A percentile compares a stretch with the other conserved stretches of the same genome.
phyloP scores from a whole-genome alignment of 30 jellyfish, hydroid and myxozoan species.

The Turritopsis rubra region DNA sequence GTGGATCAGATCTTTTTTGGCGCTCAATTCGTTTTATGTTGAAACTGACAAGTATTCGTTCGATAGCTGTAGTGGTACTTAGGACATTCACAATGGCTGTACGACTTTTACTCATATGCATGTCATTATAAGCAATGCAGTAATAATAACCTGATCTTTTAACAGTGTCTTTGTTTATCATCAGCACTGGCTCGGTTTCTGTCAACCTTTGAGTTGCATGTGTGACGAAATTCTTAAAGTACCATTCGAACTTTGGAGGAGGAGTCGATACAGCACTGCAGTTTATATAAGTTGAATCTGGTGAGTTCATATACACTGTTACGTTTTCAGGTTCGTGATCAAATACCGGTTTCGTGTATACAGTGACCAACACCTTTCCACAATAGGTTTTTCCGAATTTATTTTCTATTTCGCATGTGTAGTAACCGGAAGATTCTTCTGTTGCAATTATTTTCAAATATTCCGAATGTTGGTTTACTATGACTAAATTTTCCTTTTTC shows the following conservation, averaged over 20 bases:
- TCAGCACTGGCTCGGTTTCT: slow-evolving; percentile 21
- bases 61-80: slow-evolving; percentile 7
- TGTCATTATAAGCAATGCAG: slow-evolving; percentile 44
- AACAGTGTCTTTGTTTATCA: slow-evolving; percentile 22
- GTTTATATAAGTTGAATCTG: slow-evolving; percentile 17
- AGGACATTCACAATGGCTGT: slow-evolving; percentile 48
- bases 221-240: slow-evolving; percentile 26
- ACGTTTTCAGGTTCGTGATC: slow-evolving; percentile 35
- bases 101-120: slow-evolving; percentile 28
- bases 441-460: background rate
- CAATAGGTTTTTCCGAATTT: slow-evolving; percentile 41
- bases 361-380: slow-evolving; percentile 19
- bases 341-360: slow-evolving; percentile 30
- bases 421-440: slow-evolving; percentile 23
- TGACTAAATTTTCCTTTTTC: slow-evolving; percentile 29
- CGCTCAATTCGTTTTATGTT: background rate
- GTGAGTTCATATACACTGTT: slow-evolving; percentile 20
- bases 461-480: background rate
- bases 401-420: slow-evolving; percentile 38
- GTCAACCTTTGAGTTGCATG: background rate
- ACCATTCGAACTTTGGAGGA: slow-evolving; percentile 33
- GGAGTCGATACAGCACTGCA: slow-evolving; percentile 54
- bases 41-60: slow-evolving; percentile 14
- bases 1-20: background rate
- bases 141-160: slow-evolving; percentile 48